Conservation (phyloP, 2,113 vertebrate species). For the Galeopterus variegatus region DNA sequence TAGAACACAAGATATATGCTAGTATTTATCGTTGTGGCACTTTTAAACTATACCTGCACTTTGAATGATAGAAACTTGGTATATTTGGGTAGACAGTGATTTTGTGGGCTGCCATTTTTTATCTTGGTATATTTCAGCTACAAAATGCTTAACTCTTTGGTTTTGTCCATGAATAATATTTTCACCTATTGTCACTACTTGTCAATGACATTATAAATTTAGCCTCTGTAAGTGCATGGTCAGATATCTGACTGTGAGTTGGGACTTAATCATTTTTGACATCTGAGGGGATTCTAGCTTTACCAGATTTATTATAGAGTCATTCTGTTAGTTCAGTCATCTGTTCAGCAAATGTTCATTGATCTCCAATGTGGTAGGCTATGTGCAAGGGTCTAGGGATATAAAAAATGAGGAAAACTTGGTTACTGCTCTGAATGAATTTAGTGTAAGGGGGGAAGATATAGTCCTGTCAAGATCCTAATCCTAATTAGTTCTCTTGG, state of each 20-base stretch:
- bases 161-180: not conserved
- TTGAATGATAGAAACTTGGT: not conserved
- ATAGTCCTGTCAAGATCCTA: not conserved
- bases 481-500: not conserved
- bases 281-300: not conserved
- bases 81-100: not conserved
- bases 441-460: not conserved
- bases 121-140: not conserved
- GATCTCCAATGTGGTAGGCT: not conserved
- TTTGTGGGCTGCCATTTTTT: slow-evolving; percentile 1
- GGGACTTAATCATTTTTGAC: slow-evolving; percentile 50
- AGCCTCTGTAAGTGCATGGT: not conserved
- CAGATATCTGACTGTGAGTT: slow-evolving; percentile 14
- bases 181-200: not conserved
- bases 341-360: not conserved
- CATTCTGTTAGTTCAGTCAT: slow-evolving; percentile 29
- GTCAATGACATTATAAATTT: slow-evolving; percentile 21
- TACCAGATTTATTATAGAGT: slow-evolving; percentile 16
- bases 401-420: not conserved
- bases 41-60: slow-evolving; percentile 44
- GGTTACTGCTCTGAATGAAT: not conserved
- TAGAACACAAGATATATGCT: slow-evolving; percentile 14
- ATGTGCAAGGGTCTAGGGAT: not conserved
- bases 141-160: not conserved
- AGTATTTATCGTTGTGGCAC: slow-evolving; percentile 29